Evolutionary conservation across 2,113 vertebrate genomes (phyloP), one percentile per base, ranked within the genome.

Genomic region (Gallinago paraguaiae): DNA sequence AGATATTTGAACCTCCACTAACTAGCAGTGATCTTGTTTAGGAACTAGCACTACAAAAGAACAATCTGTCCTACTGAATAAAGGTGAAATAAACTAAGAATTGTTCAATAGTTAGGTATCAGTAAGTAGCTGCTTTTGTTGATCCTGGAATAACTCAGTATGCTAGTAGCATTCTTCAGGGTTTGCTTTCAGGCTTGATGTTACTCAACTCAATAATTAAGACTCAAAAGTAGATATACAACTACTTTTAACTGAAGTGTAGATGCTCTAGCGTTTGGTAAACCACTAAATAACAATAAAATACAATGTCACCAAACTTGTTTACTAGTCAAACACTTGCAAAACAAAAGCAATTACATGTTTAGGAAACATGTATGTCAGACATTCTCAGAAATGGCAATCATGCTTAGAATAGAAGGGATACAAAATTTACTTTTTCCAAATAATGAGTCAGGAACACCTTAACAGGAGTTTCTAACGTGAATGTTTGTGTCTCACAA

Each of bases 311-410:
- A 56, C 41, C 31, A 83, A 59, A 19, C 13, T 69, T 64, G 11
- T 4, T 83, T 80, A 37, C 25, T 46, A 12, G 33, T 77, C 0
- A 0, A 65, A 51, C 13, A 19, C 6, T 76, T 3, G 0, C 17
- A 33, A 92, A 77, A 72, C 17, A 61, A 72, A 83, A 68, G 10
- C 6, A 70, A 37, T n/a, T 3, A 46, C 19, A 43, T 13, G 4
- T 83, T 81, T 31, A 77, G 25, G 33, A 86, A 86, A 48, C 6
- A 31, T 39, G 72, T 83, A 19, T 64, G 14, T 53, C 19, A 30
- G 10, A 64, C 20, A 71, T 33, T 51, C 41, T 71, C 57, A 81
- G 28, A 76, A 84, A 41, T 41, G 10, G 25, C 10, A 79, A 45
- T 12, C 17, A 54, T 22, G 17, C 19, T 70, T 35, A 72, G 33